A percentile compares a stretch with the other conserved stretches of the same genome.
phyloP scores from a whole-genome alignment of 2,113 vertebrate genomes.

The Dasyurus viverrinus region DNA sequence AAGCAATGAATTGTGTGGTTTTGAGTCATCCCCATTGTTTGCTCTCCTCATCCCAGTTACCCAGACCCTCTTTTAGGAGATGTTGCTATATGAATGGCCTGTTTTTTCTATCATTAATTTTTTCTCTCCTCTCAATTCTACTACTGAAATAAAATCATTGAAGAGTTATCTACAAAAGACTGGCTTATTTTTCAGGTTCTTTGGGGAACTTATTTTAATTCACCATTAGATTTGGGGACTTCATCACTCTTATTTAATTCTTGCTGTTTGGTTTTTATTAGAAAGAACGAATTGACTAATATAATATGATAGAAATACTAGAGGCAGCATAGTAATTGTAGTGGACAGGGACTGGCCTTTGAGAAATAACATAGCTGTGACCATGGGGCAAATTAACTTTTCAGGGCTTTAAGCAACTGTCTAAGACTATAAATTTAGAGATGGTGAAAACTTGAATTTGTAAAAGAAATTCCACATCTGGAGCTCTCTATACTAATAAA shows the following conservation, averaged over 20 bases:
- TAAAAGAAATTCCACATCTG: not conserved
- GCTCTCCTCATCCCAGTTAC: not conserved
- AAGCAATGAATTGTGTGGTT: not conserved
- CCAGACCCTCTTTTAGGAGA: slow-evolving; percentile 57
- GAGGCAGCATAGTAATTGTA: not conserved
- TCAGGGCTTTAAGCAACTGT: not conserved
- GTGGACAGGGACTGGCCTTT: not conserved
- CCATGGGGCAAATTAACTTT: not conserved
- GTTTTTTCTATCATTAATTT: slow-evolving; percentile 52
- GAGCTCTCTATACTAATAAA: not conserved
- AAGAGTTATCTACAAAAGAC: not conserved
- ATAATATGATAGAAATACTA: not conserved
- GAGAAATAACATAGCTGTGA: not conserved
- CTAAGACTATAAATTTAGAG: not conserved
- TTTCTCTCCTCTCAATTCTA: slow-evolving; percentile 44
- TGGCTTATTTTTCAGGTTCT: not conserved
- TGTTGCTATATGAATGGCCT: slow-evolving; percentile 50
- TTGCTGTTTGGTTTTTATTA: not conserved
- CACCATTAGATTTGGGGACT: not conserved
- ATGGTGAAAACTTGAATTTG: not conserved
- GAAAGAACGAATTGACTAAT: slow-evolving; percentile 8
- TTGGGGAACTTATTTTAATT: not conserved
- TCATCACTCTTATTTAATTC: not conserved
- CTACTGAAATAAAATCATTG: not conserved
- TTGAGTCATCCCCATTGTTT: not conserved